Evolutionary conservation across 1,140 invertebrate species (phyloP).

Genomic region (Diorhabda elongata): DNA sequence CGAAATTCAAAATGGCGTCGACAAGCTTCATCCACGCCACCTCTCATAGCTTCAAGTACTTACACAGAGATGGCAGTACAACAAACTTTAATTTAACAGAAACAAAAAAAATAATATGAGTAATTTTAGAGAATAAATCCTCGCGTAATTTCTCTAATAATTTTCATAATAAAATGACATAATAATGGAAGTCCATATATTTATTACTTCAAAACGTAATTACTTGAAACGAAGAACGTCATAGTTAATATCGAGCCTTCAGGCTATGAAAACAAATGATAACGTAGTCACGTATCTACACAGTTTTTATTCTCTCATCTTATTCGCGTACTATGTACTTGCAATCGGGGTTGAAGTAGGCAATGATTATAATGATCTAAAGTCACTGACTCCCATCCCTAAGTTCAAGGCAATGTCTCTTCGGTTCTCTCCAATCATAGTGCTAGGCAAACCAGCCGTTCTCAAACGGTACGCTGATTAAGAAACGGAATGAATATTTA

Average conservation of each 20-base stretch:
- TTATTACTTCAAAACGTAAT: too few species aligned
- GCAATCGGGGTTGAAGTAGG: background rate
- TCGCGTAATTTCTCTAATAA: too few species aligned
- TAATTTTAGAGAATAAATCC: background rate
- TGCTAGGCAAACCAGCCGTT: background rate
- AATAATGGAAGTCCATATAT: too few species aligned
- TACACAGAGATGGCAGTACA: background rate
- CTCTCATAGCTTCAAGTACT: background rate
- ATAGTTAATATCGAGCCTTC: background rate
- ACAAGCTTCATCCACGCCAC: background rate
- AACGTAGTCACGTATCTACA: background rate
- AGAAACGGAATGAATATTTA: background rate
- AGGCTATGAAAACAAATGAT: background rate
- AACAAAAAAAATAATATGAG: background rate
- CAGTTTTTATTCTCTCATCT: too few species aligned
- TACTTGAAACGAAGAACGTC: background rate
- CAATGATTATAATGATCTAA: background rate
- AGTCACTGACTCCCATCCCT: conserved; percentile 10
- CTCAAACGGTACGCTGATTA: background rate
- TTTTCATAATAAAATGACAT: too few species aligned
- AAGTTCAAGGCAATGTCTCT: conserved; percentile 16
- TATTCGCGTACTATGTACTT: background rate
- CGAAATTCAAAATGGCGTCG: background rate
- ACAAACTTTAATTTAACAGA: too few species aligned
- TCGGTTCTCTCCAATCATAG: background rate